phyloP scores from a whole-genome alignment of 1,140 invertebrate species.

The Triops cancriformis region DNA sequence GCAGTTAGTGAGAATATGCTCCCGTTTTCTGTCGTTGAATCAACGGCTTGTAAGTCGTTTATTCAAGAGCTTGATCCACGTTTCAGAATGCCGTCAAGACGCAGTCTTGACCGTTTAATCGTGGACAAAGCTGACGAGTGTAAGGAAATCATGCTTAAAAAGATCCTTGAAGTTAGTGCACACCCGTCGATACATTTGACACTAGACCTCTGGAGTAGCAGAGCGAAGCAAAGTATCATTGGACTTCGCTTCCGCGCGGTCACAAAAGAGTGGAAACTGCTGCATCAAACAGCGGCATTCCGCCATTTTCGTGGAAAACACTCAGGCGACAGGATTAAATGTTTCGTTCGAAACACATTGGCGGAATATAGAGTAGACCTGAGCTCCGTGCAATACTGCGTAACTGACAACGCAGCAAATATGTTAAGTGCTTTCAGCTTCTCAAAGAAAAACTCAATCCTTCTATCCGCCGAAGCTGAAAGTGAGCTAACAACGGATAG shows the following conservation, averaged over 20 bases:
- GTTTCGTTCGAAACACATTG: not conserved
- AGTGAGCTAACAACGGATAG: not conserved
- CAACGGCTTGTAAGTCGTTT: not conserved
- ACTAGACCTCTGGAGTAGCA: constrained; percentile 17
- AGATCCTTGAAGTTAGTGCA: not conserved
- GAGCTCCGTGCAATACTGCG: too few species aligned
- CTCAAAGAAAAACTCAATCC: not conserved
- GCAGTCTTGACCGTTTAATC: not conserved
- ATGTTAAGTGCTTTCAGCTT: not conserved
- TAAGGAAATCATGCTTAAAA: not conserved
- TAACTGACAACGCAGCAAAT: not conserved
- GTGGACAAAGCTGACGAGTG: not conserved
- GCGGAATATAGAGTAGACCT: not conserved
- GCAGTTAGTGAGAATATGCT: not conserved
- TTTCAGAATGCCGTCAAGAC: not conserved
- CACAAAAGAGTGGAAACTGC: constrained; percentile 6
- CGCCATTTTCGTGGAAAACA: not conserved
- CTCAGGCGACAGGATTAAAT: too few species aligned
- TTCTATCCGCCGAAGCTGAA: not conserved
- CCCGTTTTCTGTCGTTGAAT: not conserved
- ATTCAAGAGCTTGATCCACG: not conserved
- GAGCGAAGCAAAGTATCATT: constrained; percentile 20
- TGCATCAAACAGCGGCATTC: constrained; percentile 8
- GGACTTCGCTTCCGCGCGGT: not conserved
- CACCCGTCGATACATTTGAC: not conserved